These are phyloP conservation scores for Chloebia gouldiae DNA, from an alignment of 2,113 vertebrate genomes.

Conservation along the genomic window DNA sequence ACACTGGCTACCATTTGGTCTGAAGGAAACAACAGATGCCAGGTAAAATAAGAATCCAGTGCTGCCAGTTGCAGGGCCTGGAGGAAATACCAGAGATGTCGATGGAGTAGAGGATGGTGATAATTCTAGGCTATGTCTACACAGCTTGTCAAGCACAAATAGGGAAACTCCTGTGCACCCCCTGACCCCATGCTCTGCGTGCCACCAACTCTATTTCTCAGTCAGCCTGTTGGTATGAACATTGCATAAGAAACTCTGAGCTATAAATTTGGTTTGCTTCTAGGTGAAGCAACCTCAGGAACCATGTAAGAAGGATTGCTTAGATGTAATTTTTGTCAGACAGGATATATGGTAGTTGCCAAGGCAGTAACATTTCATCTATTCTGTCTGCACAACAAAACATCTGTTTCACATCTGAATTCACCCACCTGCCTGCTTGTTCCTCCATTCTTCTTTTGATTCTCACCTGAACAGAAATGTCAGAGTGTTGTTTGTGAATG, in stretches of 20 bases:
- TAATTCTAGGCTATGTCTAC: conserved; percentile 62
- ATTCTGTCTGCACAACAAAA: background rate
- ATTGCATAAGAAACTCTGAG: conserved; percentile 30
- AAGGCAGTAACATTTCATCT: background rate
- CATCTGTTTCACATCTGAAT: background rate
- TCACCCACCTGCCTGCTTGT: background rate
- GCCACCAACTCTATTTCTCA: background rate
- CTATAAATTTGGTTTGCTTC: background rate
- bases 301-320: background rate
- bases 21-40: conserved; percentile 65
- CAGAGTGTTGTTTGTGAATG: background rate
- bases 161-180: conserved; percentile 14
- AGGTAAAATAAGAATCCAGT: conserved; percentile 66
- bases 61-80: conserved; percentile 54
- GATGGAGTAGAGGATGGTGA: conserved; percentile 25
- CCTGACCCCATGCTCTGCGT: background rate
- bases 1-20: conserved; percentile 58
- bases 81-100: conserved; percentile 66
- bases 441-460: background rate
- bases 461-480: background rate
- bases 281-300: background rate
- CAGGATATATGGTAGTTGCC: background rate
- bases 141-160: conserved; percentile 45
- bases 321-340: background rate
- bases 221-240: background rate